These are phyloP conservation scores for Temnopleurus reevesii DNA, from an alignment of 53 echinoderm and acorn worm species.

Conservation along the genomic window DNA sequence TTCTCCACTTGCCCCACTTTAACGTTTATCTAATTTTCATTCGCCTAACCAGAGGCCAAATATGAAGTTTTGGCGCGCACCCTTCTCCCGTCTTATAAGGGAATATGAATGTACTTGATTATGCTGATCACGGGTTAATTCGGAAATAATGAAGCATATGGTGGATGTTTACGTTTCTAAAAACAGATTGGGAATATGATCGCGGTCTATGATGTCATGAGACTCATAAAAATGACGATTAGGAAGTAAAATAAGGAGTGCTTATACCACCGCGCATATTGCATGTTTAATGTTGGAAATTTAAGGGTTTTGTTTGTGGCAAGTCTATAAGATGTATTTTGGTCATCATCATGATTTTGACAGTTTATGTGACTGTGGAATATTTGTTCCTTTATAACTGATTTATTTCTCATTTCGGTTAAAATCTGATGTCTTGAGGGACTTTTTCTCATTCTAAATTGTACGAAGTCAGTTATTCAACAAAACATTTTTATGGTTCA, in stretches of 20 bases:
- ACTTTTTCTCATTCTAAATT: no score
- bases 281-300: background rate
- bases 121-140: background rate
- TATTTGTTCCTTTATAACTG: no score
- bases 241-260: background rate
- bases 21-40: background rate
- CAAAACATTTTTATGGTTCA: no score
- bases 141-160: background rate
- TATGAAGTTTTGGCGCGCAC: background rate
- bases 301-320: no score
- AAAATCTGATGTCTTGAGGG: no score
- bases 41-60: background rate
- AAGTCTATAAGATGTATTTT: no score
- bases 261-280: background rate
- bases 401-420: no score
- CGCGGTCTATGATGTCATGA: background rate
- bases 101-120: background rate
- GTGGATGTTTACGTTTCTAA: background rate
- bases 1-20: background rate
- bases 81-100: background rate
- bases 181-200: background rate
- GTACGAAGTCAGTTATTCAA: no score
- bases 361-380: no score
- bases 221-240: conserved; percentile 8
- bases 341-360: no score